Percentiles rank a stretch among this genome's conserved stretches.
These are phyloP conservation scores for Ceriagrion tenellum DNA, from an alignment of 2,888 invertebrate species.

Conservation along the genomic window DNA sequence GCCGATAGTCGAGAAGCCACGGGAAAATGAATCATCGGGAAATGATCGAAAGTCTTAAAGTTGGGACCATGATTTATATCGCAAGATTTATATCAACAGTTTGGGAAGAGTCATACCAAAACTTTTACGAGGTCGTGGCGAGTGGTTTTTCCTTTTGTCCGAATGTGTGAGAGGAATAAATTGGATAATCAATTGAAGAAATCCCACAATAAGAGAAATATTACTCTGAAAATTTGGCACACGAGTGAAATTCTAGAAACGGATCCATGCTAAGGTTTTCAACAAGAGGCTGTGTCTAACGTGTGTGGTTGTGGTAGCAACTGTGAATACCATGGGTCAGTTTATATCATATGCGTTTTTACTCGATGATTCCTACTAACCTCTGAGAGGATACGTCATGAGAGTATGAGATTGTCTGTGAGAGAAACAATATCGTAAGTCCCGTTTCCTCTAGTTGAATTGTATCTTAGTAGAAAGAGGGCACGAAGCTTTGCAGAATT, in stretches of 20 bases:
- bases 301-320: too few relatives aligned
- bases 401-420: too few relatives aligned
- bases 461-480: too few relatives aligned
- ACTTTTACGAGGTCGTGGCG: background rate
- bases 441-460: too few relatives aligned
- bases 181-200: background rate
- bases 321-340: too few relatives aligned
- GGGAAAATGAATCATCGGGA: background rate
- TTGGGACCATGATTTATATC: background rate
- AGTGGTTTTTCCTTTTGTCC: conserved; percentile 3
- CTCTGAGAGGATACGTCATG: too few relatives aligned
- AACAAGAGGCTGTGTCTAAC: too few relatives aligned
- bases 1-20: background rate
- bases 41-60: background rate
- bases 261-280: background rate
- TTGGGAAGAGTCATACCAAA: background rate
- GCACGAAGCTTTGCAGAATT: too few relatives aligned
- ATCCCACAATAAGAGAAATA: background rate
- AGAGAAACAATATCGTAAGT: too few relatives aligned
- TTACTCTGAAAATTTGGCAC: background rate
- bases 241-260: background rate
- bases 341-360: too few relatives aligned
- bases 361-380: too few relatives aligned
- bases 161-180: background rate
- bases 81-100: background rate